Conservation (phyloP, 2,113 vertebrate species). For the Crotalus helleri region DNA sequence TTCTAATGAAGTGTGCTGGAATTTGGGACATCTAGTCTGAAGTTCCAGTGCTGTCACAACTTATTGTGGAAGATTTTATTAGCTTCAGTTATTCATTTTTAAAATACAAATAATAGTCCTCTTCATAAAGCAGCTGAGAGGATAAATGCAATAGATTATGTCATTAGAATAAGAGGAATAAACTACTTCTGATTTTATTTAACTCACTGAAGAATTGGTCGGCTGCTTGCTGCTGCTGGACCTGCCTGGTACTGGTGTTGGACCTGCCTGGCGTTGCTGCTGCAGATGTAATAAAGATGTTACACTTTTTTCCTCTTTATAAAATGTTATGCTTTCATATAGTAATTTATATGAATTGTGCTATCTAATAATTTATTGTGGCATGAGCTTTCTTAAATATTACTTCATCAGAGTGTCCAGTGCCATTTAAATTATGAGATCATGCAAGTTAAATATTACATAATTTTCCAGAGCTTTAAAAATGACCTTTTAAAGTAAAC, state of each 20-base stretch:
- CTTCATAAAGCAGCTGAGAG: background rate
- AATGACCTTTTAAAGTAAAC: background rate
- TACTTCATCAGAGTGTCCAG: background rate
- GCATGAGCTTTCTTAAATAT: background rate
- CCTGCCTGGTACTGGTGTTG: slow-evolving; percentile 18
- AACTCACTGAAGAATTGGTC: slow-evolving; percentile 3
- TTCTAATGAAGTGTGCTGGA: background rate
- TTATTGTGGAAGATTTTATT: background rate
- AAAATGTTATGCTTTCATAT: background rate
- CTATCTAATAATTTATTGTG: background rate
- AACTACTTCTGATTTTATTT: background rate
- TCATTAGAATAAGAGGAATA: background rate
- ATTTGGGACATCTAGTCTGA: background rate
- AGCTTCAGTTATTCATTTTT: background rate
- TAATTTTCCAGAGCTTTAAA: background rate
- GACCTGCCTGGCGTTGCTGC: slow-evolving; percentile 14
- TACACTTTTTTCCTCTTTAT: background rate
- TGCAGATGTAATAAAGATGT: slow-evolving; percentile 13
- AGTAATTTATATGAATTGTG: background rate
- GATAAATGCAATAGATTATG: background rate
- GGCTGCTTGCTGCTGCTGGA: background rate
- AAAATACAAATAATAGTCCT: background rate
- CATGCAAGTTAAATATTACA: background rate
- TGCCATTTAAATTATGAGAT: background rate
- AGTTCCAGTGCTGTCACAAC: background rate